Evolutionary conservation across 2,113 vertebrate genomes (phyloP).

Genomic region (Bucco capensis): DNA sequence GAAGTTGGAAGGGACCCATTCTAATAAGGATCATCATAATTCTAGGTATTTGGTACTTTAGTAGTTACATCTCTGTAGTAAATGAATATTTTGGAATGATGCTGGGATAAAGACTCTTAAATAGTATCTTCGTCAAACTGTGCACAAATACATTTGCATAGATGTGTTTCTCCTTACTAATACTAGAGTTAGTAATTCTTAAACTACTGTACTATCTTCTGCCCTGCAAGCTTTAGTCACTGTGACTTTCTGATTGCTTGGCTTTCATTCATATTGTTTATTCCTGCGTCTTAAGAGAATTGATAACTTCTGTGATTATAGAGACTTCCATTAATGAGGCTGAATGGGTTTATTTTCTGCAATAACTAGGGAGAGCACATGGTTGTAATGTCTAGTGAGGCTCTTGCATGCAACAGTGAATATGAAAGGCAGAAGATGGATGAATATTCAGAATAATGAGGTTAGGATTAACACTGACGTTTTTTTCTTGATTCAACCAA

Average conservation of each 20-base stretch:
- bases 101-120: background rate
- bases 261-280: background rate
- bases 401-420: background rate
- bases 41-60: background rate
- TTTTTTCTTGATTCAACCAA: background rate
- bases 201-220: background rate
- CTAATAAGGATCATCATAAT: background rate
- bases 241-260: background rate
- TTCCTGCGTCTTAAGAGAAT: background rate
- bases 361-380: accelerated
- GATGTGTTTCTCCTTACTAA: background rate
- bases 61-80: background rate
- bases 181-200: background rate
- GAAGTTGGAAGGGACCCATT: background rate
- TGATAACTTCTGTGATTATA: background rate
- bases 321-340: background rate
- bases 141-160: background rate
- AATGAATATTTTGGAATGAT: background rate
- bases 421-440: background rate
- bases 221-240: background rate
- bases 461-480: background rate
- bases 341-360: background rate
- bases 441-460: background rate
- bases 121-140: background rate
- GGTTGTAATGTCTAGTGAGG: background rate